These are phyloP conservation scores for Smutsia temminckii DNA, from an alignment of 2,797 vertebrate genomes.

Conservation along the genomic window DNA sequence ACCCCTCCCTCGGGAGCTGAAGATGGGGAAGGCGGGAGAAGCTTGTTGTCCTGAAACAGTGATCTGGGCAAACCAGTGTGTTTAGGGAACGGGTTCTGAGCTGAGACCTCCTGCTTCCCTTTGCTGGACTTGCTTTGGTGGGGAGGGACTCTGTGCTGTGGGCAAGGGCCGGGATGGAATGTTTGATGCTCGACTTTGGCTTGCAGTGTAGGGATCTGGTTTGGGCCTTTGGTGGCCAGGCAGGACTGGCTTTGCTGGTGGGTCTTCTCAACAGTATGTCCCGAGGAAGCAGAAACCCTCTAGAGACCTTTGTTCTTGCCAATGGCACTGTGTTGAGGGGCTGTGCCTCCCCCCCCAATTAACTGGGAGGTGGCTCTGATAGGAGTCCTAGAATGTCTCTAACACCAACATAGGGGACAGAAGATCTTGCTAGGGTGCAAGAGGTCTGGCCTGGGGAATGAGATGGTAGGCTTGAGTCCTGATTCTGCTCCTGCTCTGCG, in stretches of 20 bases:
- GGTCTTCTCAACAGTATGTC: background rate
- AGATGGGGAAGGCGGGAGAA: background rate
- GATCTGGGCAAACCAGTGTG: background rate
- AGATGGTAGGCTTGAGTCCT: background rate
- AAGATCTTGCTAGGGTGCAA: background rate
- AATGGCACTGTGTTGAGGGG: background rate
- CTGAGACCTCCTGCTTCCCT: background rate
- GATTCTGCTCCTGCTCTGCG: background rate
- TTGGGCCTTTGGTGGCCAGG: background rate
- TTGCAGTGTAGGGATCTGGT: background rate
- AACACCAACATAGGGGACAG: background rate
- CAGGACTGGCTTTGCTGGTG: background rate
- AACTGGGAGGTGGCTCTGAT: background rate
- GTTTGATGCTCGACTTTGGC: background rate
- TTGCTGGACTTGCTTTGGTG: background rate
- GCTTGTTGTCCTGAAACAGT: background rate
- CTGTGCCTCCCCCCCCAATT: background rate
- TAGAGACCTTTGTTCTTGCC: background rate
- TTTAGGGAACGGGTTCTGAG: background rate
- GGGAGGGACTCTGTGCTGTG: background rate
- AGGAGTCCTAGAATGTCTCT: background rate
- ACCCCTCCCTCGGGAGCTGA: background rate
- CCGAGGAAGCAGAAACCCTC: background rate
- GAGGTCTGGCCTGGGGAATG: background rate
- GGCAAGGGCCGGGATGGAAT: background rate